phyloP scores from a whole-genome alignment of 1,140 invertebrate genomes.

The Pogonus chalceus region DNA sequence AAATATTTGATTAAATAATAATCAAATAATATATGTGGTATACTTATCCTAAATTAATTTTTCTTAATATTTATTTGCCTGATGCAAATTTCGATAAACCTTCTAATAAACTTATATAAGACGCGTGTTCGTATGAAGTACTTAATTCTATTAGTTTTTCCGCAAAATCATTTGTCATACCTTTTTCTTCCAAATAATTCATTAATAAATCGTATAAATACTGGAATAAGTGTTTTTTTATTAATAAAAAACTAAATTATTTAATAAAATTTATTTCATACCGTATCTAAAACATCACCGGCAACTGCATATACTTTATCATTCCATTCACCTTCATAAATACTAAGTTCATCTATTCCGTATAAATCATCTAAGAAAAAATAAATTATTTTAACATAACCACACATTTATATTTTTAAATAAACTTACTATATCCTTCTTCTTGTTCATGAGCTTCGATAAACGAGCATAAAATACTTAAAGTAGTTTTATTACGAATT shows the following conservation, averaged over 20 bases:
- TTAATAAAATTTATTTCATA: slow-evolving; percentile 39
- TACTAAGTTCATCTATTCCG: slow-evolving; percentile 77
- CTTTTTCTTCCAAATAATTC: slow-evolving; percentile 88
- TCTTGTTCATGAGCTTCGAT: slow-evolving; percentile 51
- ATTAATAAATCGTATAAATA: slow-evolving; percentile 88
- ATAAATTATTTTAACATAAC: background rate
- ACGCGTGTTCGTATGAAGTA: slow-evolving; percentile 80
- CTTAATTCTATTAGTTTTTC: slow-evolving; percentile 77
- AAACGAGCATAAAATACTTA: slow-evolving; percentile 76
- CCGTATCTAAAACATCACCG: slow-evolving; percentile 81
- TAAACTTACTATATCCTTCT: slow-evolving; percentile 58
- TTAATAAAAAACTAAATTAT: slow-evolving; percentile 28
- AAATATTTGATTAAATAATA: background rate
- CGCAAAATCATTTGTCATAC: slow-evolving; percentile 82
- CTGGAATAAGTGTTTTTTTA: slow-evolving; percentile 48
- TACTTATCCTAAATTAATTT: slow-evolving; percentile 3
- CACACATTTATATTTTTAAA: background rate
- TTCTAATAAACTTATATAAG: slow-evolving; percentile 78
- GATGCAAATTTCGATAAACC: slow-evolving; percentile 75
- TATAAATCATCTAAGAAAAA: slow-evolving; percentile 66
- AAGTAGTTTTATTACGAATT: slow-evolving; percentile 56
- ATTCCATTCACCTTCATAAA: slow-evolving; percentile 72
- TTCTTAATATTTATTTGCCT: slow-evolving; percentile 41
- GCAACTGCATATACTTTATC: slow-evolving; percentile 78
- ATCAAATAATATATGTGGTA: background rate